These are phyloP conservation scores for Macroglossus sobrinus DNA, from an alignment of 2,113 vertebrate genomes.

Conservation along the genomic window DNA sequence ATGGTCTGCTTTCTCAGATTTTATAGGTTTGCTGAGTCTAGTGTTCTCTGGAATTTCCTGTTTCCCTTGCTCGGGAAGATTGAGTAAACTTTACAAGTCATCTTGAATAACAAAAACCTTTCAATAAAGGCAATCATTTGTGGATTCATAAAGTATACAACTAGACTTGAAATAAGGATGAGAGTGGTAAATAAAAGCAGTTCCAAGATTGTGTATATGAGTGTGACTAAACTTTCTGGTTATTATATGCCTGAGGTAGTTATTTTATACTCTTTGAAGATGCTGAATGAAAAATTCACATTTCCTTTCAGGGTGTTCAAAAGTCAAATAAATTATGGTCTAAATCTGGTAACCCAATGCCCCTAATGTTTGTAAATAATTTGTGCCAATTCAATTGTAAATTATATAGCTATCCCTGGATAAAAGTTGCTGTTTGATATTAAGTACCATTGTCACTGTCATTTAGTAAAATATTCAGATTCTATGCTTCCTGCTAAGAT, in stretches of 20 bases:
- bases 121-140: conserved; percentile 88
- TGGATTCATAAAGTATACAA: conserved; percentile 82
- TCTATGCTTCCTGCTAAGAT: background rate
- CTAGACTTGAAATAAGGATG: conserved; percentile 74
- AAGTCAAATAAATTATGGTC: conserved; percentile 21
- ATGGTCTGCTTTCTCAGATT: conserved; percentile 92
- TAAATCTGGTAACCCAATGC: background rate
- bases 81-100: conserved; percentile 93
- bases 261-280: conserved; percentile 61
- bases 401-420: background rate
- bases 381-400: background rate
- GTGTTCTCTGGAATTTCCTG: conserved; percentile 97
- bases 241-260: conserved; percentile 52
- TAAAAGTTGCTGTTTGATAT: background rate
- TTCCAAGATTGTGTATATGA: conserved; percentile 50
- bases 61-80: conserved; percentile 89
- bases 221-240: conserved; percentile 57
- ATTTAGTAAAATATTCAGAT: conserved; percentile 22
- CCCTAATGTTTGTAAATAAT: conserved; percentile 34
- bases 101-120: conserved; percentile 92
- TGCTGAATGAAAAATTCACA: conserved; percentile 41
- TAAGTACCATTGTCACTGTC: background rate
- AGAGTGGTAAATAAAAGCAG: conserved; percentile 75
- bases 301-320: conserved; percentile 29
- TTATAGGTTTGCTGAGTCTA: conserved; percentile 97